These are phyloP conservation scores for Leptinotarsa rubiginosa DNA, from an alignment of 2,888 invertebrate species.

Conservation along the genomic window DNA sequence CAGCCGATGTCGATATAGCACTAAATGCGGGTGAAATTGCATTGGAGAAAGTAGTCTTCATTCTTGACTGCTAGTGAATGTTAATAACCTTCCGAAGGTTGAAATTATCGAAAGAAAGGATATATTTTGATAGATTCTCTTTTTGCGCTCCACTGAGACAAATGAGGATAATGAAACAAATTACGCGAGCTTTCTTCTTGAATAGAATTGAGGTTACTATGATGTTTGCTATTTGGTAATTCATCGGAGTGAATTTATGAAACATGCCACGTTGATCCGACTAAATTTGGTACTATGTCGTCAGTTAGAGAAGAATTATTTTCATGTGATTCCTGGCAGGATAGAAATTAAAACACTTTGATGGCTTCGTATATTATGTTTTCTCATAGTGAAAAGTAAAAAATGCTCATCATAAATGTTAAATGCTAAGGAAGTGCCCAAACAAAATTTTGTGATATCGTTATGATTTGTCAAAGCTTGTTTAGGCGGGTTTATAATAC, in stretches of 20 bases:
- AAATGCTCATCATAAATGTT: too few relatives aligned
- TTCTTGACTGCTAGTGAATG: slow-evolving; percentile 33
- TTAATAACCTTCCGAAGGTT: slow-evolving; percentile 41
- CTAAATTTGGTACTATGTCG: too few relatives aligned
- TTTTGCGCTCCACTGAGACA: background rate
- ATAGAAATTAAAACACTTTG: too few relatives aligned
- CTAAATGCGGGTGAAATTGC: slow-evolving; percentile 36
- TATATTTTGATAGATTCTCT: slow-evolving; percentile 19
- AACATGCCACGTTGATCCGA: background rate
- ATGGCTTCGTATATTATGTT: too few relatives aligned
- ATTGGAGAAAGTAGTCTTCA: slow-evolving; percentile 37
- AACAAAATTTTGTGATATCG: too few relatives aligned
- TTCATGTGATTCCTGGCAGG: too few relatives aligned
- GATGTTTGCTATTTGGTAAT: background rate
- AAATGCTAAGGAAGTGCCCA: too few relatives aligned
- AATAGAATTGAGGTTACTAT: slow-evolving; percentile 1
- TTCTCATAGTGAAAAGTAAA: too few relatives aligned
- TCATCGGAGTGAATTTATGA: background rate
- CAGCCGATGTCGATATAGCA: background rate
- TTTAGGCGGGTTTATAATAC: too few relatives aligned
- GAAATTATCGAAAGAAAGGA: slow-evolving; percentile 37
- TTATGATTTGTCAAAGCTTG: too few relatives aligned
- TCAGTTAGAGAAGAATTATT: too few relatives aligned
- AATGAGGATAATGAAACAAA: background rate
- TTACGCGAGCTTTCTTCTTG: background rate